These are phyloP conservation scores for Otolemur garnettii DNA, from an alignment of 2,113 vertebrate genomes.

Conservation along the genomic window DNA sequence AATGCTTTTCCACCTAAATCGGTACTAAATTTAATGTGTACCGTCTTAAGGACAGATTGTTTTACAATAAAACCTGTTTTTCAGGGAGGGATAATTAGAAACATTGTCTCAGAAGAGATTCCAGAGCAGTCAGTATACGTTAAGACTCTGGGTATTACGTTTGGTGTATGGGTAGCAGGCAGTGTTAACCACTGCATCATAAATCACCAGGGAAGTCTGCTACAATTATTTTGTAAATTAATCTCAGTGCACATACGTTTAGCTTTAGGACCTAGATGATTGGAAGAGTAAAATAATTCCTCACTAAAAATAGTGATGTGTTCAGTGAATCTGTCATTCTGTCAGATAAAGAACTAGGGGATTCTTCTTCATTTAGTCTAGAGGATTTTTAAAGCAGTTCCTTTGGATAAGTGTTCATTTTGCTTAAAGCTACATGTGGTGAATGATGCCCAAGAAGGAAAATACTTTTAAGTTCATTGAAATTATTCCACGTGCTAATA, in stretches of 20 bases:
- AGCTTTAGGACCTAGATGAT: slow-evolving; percentile 1
- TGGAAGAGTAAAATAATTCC: slow-evolving; percentile 42
- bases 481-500: slow-evolving; percentile 14
- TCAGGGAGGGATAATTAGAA: background rate
- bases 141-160: background rate
- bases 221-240: slow-evolving; percentile 27
- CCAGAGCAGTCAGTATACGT: background rate
- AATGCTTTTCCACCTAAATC: background rate
- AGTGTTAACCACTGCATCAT: background rate
- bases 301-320: slow-evolving; percentile 1
- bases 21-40: background rate
- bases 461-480: slow-evolving; percentile 26
- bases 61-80: background rate
- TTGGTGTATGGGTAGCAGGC: background rate
- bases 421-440: slow-evolving; percentile 54
- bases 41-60: background rate
- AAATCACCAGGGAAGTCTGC: background rate
- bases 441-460: slow-evolving; percentile 1
- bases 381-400: slow-evolving; percentile 5
- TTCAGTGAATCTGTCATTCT: slow-evolving; percentile 57
- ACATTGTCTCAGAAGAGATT: background rate
- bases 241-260: background rate
- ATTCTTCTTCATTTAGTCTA: slow-evolving; percentile 43
- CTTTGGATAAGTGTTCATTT: slow-evolving; percentile 31
- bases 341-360: slow-evolving; percentile 40